A percentile compares a stretch with the other conserved stretches of the same genome.
Evolutionary conservation across 2,888 invertebrate species (phyloP).

Genomic region (Melipona beecheii): DNA sequence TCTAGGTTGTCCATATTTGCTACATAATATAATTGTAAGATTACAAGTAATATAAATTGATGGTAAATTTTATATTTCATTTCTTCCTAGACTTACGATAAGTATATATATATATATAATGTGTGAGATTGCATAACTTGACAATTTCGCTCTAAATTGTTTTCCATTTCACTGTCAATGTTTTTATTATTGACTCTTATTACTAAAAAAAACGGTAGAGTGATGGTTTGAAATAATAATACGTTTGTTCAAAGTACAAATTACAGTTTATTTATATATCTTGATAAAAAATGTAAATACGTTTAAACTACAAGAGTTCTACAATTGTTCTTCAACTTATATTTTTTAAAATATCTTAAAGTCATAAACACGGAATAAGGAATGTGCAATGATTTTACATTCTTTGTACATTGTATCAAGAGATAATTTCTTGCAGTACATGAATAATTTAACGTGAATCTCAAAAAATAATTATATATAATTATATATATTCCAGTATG

Average conservation of each 20-base stretch:
- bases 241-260: conserved; percentile 13
- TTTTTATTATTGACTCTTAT: background rate
- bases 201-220: background rate
- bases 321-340: background rate
- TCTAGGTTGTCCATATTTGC: conserved; percentile 44
- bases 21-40: conserved; percentile 41
- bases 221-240: background rate
- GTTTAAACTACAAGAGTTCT: conserved; percentile 4
- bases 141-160: conserved; percentile 5
- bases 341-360: conserved; percentile 2
- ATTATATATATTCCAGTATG: background rate
- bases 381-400: conserved; percentile 32
- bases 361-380: conserved; percentile 8
- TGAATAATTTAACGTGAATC: background rate
- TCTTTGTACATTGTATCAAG: too few species aligned
- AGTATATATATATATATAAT: background rate
- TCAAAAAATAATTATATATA: background rate
- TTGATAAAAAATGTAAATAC: background rate
- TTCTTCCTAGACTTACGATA: conserved; percentile 5
- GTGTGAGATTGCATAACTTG: background rate
- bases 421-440: background rate
- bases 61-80: conserved; percentile 31
- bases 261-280: conserved; percentile 24
- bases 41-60: conserved; percentile 44
- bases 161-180: background rate